Evolutionary conservation across 2,888 invertebrate genomes (phyloP).

Genomic region (Drosophila birchii): DNA sequence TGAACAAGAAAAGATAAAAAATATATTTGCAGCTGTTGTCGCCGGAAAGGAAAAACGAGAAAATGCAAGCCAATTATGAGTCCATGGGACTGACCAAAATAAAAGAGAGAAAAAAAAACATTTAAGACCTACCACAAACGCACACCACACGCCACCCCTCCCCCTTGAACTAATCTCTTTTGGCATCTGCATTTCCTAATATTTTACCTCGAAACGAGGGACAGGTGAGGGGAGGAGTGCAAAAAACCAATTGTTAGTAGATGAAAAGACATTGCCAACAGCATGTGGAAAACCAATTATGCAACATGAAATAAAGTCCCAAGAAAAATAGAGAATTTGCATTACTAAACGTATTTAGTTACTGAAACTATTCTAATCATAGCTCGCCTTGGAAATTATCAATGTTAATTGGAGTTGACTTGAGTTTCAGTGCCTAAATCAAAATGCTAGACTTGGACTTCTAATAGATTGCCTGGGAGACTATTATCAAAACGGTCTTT

Average conservation of each 20-base stretch:
- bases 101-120: slow-evolving; percentile 1
- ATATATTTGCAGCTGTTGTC: slow-evolving; percentile 25
- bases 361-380: background rate
- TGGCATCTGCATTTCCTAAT: slow-evolving; percentile 10
- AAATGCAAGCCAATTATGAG: slow-evolving; percentile 42
- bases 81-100: slow-evolving; percentile 13
- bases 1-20: slow-evolving; percentile 4
- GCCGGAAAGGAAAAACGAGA: slow-evolving; percentile 4
- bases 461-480: slow-evolving; percentile 1
- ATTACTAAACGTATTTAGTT: background rate
- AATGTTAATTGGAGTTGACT: background rate
- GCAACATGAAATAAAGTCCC: background rate
- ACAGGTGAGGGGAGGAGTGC: background rate
- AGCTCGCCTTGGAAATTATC: background rate
- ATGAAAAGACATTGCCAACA: background rate
- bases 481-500: background rate
- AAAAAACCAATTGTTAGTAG: slow-evolving; percentile 4
- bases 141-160: slow-evolving; percentile 8
- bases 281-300: background rate
- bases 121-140: slow-evolving; percentile 32
- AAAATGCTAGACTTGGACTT: slow-evolving; percentile 4
- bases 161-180: slow-evolving; percentile 12
- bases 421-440: background rate
- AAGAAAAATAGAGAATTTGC: background rate
- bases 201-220: slow-evolving; percentile 6